Base-by-base conservation (phyloP, 2,113 vertebrate species). In the Elephas maximus region DNA sequence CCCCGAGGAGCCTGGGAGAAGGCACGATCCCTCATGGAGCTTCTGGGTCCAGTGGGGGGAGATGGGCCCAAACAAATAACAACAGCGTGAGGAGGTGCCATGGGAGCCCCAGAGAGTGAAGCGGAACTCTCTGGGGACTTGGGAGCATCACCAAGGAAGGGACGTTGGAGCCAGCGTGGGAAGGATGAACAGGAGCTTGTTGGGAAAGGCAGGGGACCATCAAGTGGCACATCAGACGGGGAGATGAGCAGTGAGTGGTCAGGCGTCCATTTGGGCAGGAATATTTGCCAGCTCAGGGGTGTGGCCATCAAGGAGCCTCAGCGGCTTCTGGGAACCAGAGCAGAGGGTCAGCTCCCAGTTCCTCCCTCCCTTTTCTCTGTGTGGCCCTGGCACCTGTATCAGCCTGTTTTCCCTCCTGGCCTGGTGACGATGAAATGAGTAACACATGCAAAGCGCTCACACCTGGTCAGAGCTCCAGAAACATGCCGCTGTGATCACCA, bases 141-240 rank as follows among this genome's bases (percentile, higher is more conserved):
- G 1, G 26, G 62, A 37, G n/a, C 80, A 21, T 24, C 6, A 12
- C 53, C 5, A 0, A 88, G 41, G 41, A 71, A 69, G 88, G 14
- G 79, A 21, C 4, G 0, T 6, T 8, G n/a, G 83, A 37, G 74
- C 20, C 18, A 9, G 71, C 2, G 2, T 0, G 0, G 26, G 26
- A 33, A 90, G 33, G 53, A 12, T 4, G 33, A 44, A 37, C 57
- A 26, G 89, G 33, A 69, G 76, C 0, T 20, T 0, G 18, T 26
- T 6, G 11, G 48, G 76, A 53, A 44, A 37, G 15, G 67, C 15
- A 53, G n/a, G 60, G 51, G 4, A 17, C 53, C 18, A 20, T 1
- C 23, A 6, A 65, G 26, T 28, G 63, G 63, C 63, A 65, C 26
- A 41, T 41, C 17, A 10, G 24, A 37, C 3, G 26, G 4, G 33